These are phyloP conservation scores for Epistrophe grossulariae DNA, from an alignment of 2,888 invertebrate genomes.

Conservation along the genomic window DNA sequence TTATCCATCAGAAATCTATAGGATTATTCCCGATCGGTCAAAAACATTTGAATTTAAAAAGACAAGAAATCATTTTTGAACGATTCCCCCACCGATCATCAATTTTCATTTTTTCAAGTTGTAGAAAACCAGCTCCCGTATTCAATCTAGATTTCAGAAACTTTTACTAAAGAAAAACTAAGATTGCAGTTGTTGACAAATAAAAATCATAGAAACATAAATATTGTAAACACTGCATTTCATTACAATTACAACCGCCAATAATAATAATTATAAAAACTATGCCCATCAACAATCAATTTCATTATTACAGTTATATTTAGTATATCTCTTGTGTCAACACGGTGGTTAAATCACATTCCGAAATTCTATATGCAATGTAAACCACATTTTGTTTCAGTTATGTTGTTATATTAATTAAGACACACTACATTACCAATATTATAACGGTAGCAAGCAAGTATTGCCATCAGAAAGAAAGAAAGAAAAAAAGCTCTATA, in stretches of 20 bases:
- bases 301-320: background rate
- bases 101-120: no score
- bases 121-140: no score
- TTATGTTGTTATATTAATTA: slow-evolving; percentile 34
- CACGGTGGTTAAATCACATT: slow-evolving; percentile 39
- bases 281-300: background rate
- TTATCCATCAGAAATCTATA: no score
- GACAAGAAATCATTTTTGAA: no score
- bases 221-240: background rate
- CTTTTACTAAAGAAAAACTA: background rate
- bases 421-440: slow-evolving; percentile 17
- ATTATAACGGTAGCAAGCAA: background rate
- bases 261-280: background rate
- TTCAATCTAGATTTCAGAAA: no score
- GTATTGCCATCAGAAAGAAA: background rate
- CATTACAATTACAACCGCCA: background rate
- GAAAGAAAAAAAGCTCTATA: background rate
- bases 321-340: slow-evolving; percentile 14
- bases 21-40: no score
- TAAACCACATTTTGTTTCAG: slow-evolving; percentile 31
- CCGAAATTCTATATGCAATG: slow-evolving; percentile 23
- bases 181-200: background rate
- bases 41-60: no score
- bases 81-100: no score
- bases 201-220: background rate